Conservation (phyloP, 92 coral and sea anemone genomes). For the Muricea muricata region DNA sequence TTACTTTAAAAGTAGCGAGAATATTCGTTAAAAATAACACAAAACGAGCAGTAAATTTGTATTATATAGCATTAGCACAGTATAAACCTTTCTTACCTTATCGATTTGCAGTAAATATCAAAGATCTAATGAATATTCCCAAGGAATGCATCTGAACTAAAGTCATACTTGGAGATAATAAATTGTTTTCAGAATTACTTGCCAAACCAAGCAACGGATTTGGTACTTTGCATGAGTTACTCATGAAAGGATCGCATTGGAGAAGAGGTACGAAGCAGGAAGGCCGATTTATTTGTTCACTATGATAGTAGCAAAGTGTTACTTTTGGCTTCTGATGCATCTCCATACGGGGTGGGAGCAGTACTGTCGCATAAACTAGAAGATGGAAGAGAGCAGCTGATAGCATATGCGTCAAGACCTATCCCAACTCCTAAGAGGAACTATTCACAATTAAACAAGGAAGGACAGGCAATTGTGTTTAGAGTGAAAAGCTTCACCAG, state of each 20-base stretch:
- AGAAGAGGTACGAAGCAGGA: slow-evolving; percentile 36
- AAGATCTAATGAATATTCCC: no score
- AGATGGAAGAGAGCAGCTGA: background rate
- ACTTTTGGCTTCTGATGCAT: slow-evolving; percentile 53
- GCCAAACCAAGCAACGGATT: slow-evolving; percentile 50
- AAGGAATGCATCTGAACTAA: slow-evolving; percentile 47
- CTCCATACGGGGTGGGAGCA: background rate
- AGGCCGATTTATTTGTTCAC: slow-evolving; percentile 53
- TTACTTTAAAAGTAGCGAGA: no score
- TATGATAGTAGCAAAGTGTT: slow-evolving; percentile 45
- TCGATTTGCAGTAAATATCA: no score
- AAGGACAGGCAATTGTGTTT: no score
- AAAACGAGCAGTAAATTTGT: no score
- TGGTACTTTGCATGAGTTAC: slow-evolving; percentile 55
- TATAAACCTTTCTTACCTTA: no score
- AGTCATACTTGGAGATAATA: slow-evolving; percentile 37
- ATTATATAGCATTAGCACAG: no score
- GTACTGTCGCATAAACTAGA: background rate
- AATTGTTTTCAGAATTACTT: slow-evolving; percentile 57
- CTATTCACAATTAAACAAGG: no score
- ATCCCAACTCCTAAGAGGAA: no score
- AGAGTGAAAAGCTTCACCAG: no score
- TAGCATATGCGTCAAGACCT: no score
- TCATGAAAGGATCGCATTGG: slow-evolving; percentile 65
- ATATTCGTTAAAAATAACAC: no score